phyloP scores from a whole-genome alignment of 2,888 invertebrate genomes.

The Drosophila rubida region DNA sequence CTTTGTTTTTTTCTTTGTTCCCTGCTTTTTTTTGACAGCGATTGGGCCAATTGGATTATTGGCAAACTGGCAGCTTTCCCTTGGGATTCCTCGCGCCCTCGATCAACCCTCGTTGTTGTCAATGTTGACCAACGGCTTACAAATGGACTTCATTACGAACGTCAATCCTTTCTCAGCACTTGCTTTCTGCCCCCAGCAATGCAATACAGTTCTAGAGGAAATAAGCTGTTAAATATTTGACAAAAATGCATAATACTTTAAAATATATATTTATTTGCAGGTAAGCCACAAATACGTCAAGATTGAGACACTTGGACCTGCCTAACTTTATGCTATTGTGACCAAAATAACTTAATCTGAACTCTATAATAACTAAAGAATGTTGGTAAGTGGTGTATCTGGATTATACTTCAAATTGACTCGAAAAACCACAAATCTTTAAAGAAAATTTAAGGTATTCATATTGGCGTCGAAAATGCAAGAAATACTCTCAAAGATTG shows the following conservation, averaged over 20 bases:
- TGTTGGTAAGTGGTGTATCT: too few relatives aligned
- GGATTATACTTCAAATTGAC: too few relatives aligned
- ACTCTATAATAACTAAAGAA: background rate
- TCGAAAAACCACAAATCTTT: too few relatives aligned
- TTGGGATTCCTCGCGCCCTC: background rate
- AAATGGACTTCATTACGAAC: background rate
- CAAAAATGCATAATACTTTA: too few relatives aligned
- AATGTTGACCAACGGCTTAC: background rate
- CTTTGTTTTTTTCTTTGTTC: background rate
- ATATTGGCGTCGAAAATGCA: too few relatives aligned
- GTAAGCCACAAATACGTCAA: background rate
- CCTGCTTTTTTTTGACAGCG: constrained; percentile 24
- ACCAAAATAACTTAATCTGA: background rate
- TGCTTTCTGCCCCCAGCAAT: background rate
- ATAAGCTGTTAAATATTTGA: too few relatives aligned
- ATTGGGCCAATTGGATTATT: constrained; percentile 51
- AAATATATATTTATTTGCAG: background rate
- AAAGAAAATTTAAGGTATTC: too few relatives aligned
- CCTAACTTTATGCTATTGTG: background rate
- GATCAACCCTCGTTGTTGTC: constrained; percentile 8
- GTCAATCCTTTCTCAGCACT: background rate
- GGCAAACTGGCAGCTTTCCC: constrained; percentile 17
- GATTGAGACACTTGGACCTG: background rate
- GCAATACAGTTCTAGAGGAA: too few relatives aligned
- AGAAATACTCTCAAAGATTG: too few relatives aligned